These are phyloP conservation scores for Rhagonycha lutea DNA, from an alignment of 2,888 invertebrate genomes.

Conservation along the genomic window DNA sequence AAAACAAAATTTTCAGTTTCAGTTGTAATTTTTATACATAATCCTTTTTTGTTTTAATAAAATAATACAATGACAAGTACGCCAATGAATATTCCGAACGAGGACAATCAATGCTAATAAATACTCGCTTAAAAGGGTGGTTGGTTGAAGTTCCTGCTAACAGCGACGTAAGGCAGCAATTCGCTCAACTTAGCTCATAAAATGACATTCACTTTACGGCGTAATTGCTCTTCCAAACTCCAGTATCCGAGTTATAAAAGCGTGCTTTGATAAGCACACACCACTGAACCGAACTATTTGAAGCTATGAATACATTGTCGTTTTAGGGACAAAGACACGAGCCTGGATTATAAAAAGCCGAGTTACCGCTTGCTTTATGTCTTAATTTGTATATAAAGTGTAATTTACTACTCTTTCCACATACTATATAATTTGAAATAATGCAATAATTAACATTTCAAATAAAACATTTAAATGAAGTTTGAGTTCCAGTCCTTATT, in stretches of 20 bases:
- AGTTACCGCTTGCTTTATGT: conserved; percentile 30
- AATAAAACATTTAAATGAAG: conserved; percentile 21
- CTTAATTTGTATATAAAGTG: conserved; percentile 32
- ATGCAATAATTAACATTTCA: conserved; percentile 20
- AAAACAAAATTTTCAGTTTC: background rate
- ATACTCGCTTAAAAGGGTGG: conserved; percentile 41
- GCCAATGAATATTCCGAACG: conserved; percentile 21
- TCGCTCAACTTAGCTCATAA: conserved; percentile 41
- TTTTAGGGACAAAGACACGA: conserved; percentile 31
- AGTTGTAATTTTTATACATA: background rate
- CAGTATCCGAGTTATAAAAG: conserved; percentile 48
- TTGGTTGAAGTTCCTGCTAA: conserved; percentile 33
- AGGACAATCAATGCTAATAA: conserved; percentile 43
- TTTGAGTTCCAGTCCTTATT: background rate
- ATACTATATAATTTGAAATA: conserved; percentile 20
- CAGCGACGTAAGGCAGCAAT: conserved; percentile 32
- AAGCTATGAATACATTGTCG: conserved; percentile 32
- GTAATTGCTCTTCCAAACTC: conserved; percentile 48
- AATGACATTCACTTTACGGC: conserved; percentile 41
- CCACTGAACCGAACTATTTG: conserved; percentile 31
- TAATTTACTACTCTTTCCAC: conserved; percentile 28
- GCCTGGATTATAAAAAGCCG: conserved; percentile 28
- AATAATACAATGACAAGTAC: conserved; percentile 3
- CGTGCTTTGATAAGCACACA: conserved; percentile 30
- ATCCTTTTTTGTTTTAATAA: background rate